phyloP scores from a whole-genome alignment of 2,113 vertebrate genomes.

The Vulpes lagopus region DNA sequence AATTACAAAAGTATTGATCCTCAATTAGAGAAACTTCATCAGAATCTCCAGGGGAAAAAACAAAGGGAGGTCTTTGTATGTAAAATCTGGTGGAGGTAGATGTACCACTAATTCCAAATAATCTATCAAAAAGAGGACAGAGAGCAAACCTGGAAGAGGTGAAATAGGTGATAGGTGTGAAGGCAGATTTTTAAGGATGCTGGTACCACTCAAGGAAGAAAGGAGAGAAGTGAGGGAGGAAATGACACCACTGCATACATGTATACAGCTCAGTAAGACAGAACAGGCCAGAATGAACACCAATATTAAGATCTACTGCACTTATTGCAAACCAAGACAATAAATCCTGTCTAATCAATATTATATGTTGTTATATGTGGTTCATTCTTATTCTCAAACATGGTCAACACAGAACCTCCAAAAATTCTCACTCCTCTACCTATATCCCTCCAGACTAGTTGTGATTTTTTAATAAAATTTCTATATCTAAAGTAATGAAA shows the following conservation, averaged over 20 bases:
- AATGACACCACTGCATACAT: not conserved
- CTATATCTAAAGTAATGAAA: not conserved
- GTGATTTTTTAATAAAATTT: constrained; percentile 18
- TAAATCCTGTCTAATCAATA: not conserved
- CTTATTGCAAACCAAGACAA: constrained; percentile 5
- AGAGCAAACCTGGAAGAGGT: constrained; percentile 1
- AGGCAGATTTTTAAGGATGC: not conserved
- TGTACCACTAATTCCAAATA: constrained; percentile 48
- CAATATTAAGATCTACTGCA: not conserved
- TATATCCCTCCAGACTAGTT: constrained; percentile 27
- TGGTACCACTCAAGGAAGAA: not conserved
- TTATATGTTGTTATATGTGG: not conserved
- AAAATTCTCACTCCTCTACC: constrained; percentile 49
- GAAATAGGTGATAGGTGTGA: not conserved
- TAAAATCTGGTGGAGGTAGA: not conserved
- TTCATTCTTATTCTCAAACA: constrained; percentile 52
- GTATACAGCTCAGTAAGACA: not conserved
- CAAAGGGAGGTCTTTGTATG: not conserved
- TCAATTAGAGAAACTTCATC: not conserved
- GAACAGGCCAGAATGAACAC: not conserved
- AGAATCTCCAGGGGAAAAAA: constrained; percentile 41
- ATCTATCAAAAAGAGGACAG: not conserved
- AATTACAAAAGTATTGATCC: not conserved
- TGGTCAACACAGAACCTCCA: not conserved
- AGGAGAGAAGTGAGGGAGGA: not conserved